Base-by-base conservation (phyloP, 2,888 invertebrate genomes). In the Liopterus haemorrhoidalis region DNA sequence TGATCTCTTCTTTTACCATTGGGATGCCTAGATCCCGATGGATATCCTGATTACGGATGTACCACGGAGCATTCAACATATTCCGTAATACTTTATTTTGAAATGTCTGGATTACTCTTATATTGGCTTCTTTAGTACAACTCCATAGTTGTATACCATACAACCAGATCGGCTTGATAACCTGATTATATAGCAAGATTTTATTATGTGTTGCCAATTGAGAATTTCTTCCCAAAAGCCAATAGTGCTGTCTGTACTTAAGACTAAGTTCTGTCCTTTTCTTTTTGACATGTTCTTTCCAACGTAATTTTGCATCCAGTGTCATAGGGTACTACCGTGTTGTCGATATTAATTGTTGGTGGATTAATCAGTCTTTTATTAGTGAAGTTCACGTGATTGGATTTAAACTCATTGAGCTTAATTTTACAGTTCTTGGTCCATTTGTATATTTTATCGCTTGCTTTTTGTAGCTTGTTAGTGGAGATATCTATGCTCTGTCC, bases 211-310 rank as follows among this genome's bases (percentile, higher is more conserved):
- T 33, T 40, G 43, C 40, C 30, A 49, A 24, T 14, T 30, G 24
- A 15, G 47, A 47, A 15, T 40, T 43, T 40, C 33, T 46, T 16
- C 51, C 48, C 12, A 50, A n/a, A 3, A 46, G 48, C 50, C 50
- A 50, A 37, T 42, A 50, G 38, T 33, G n/a, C 19, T 49, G 38
- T 31, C 16, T 46, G 16, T 46, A 42, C 49, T 47, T 51, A 14
- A 54, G 20, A 9, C 41, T 32, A 5, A 54, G 46, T 36, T 54
- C 48, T n/a, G 36, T 43, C 36, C 46, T 41, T 49, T 54, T 54
- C 12, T 43, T 47, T 36, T 45, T 54, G 5, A 54, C 45, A 32
- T 56, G 54, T 12, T 40, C 33, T 40, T 42, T 43, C 51, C 50
- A 57, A 25, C 41, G 46, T 5, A 54, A 38, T 37, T 49, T 49